Percentiles rank a stretch among this genome's conserved stretches.
Conservation (phyloP, 1,140 invertebrate genomes). For the Pachypsylla venusta region DNA sequence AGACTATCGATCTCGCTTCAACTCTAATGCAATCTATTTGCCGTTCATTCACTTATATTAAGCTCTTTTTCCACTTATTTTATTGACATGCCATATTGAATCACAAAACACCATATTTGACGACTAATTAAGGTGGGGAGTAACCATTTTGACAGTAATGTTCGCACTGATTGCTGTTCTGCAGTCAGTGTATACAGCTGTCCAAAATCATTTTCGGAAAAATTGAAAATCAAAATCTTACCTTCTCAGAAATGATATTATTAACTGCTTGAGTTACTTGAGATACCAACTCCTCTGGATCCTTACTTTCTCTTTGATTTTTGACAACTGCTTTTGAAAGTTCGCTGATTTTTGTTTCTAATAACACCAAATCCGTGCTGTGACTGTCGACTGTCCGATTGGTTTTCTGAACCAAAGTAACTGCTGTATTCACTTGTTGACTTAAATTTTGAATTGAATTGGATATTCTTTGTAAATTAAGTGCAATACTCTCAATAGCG, state of each 20-base stretch:
- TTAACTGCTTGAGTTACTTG: background rate
- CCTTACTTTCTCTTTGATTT: background rate
- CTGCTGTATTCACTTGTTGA: background rate
- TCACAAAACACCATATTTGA: too few relatives aligned
- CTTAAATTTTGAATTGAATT: background rate
- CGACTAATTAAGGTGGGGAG: too few relatives aligned
- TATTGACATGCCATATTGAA: too few relatives aligned
- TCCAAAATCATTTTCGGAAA: too few relatives aligned
- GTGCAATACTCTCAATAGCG: background rate
- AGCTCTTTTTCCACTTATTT: too few relatives aligned
- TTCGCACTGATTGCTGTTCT: too few relatives aligned
- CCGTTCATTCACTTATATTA: too few relatives aligned
- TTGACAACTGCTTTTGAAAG: too few relatives aligned
- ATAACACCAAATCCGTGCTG: background rate
- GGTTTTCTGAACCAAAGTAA: constrained; percentile 2
- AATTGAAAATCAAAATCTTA: background rate
- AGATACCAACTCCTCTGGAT: background rate
- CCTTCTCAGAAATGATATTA: background rate
- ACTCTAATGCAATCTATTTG: too few relatives aligned
- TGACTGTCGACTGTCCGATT: background rate
- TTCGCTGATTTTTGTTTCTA: background rate
- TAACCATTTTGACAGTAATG: too few relatives aligned
- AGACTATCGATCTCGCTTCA: too few relatives aligned
- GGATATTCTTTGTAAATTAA: background rate
- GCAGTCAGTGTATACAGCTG: too few relatives aligned